Base-by-base conservation (phyloP, 2,113 vertebrate genomes). In the Telmatochromis sp. region DNA sequence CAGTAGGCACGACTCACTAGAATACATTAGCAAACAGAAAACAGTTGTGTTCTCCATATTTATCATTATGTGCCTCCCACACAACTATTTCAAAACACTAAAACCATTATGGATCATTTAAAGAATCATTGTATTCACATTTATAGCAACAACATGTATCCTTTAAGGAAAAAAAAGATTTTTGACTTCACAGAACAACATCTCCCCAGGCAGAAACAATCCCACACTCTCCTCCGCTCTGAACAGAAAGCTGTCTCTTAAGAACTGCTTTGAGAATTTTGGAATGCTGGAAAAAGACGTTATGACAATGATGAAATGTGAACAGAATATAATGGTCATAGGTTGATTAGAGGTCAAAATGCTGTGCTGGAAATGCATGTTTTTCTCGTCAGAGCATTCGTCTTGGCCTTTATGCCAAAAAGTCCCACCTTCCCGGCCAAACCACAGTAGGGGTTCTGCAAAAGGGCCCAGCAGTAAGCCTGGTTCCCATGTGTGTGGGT, bases 191-290 rank as follows among this genome's bases (percentile, higher is more conserved):
- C 71, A 93, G 83, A 90, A 82, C 87, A 89, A 80, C 81, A 89
- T 93, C 63, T 93, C 86, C 84, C 88, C 83, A 91, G 89, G 89
- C 88, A 88, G 63, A 87, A 91, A 60, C 86, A 88, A 91, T 93
- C 95, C 93, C 92, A 95, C 94, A 91, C 91, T 93, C 88, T 87
- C 83, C 47, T 81, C 75, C 5, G 42, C 82, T 90, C 89, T 81
- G 50, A 91, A 92, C 68, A 87, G 53, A 91, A 90, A 89, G 81
- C 86, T 65, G 81, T 84, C 21, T 92, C 65, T 86, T 79, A 84
- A 91, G 28, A 84, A 91, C 53, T 86, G 81, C 86, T 89, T 85
- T 55, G 92, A 94, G 93, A 93, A 88, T 93, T 93, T 86, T 84
- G 92, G 92, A 95, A 95, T 93, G 89, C 83, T 85, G 47, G 85